These are phyloP conservation scores for Rhabdomys dilectus DNA, from an alignment of 2,113 vertebrate genomes.

Conservation along the genomic window DNA sequence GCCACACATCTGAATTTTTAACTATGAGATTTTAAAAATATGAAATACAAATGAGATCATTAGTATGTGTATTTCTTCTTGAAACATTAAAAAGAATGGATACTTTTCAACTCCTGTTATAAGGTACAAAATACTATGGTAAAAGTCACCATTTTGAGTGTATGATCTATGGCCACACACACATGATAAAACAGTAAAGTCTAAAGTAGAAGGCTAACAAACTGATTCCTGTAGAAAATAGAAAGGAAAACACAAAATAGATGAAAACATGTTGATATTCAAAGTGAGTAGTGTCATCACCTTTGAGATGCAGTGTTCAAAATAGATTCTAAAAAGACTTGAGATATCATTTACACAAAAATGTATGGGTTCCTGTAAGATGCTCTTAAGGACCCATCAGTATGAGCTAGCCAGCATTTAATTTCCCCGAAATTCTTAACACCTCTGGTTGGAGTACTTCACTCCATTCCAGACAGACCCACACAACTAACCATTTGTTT, in stretches of 20 bases:
- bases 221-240: neutral
- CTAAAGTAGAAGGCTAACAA: neutral
- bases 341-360: neutral
- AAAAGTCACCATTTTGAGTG: neutral
- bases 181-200: neutral
- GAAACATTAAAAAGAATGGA: neutral
- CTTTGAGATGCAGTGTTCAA: neutral
- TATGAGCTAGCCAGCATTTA: neutral
- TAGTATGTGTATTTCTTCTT: neutral
- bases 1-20: neutral
- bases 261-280: neutral
- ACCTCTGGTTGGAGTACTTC: neutral
- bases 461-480: neutral
- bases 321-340: neutral
- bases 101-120: neutral
- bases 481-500: neutral
- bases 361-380: neutral
- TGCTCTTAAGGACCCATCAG: neutral
- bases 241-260: neutral
- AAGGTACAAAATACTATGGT: neutral
- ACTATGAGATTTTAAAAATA: neutral
- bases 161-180: neutral
- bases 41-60: neutral
- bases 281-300: neutral
- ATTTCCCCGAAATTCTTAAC: neutral